Conservation (phyloP, 2,888 invertebrate species). For the Pocota personata region DNA sequence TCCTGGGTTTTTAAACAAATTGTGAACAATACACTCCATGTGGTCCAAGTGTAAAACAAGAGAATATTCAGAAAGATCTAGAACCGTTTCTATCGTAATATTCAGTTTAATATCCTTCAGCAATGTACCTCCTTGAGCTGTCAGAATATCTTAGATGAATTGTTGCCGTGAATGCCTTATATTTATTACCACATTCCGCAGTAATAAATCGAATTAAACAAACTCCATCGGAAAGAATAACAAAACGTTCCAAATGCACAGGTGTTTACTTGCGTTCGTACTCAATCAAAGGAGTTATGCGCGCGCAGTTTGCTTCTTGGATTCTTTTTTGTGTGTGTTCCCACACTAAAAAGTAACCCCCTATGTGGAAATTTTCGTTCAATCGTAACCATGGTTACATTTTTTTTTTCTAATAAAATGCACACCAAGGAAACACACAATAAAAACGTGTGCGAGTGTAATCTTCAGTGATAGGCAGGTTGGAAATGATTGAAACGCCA, state of each 20-base stretch:
- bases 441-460: neutral
- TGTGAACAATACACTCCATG: no score
- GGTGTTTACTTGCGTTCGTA: conserved; percentile 42
- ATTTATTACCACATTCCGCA: conserved; percentile 62
- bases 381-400: conserved; percentile 14
- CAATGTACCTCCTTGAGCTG: conserved; percentile 10
- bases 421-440: neutral
- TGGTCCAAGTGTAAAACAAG: no score
- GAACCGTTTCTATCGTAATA: neutral
- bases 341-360: conserved; percentile 53
- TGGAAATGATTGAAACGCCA: conserved; percentile 57
- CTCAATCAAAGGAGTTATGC: conserved; percentile 56
- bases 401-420: conserved; percentile 6
- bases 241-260: conserved; percentile 32
- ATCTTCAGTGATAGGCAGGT: conserved; percentile 13
- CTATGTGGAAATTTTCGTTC: conserved; percentile 65
- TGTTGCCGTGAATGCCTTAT: conserved; percentile 42
- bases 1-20: no score
- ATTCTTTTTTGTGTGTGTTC: conserved; percentile 29
- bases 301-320: conserved; percentile 59
- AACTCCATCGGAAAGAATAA: conserved; percentile 37
- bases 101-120: neutral
- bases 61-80: neutral
- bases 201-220: conserved; percentile 68
- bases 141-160: conserved; percentile 32